Base-by-base conservation (phyloP, 2,113 vertebrate genomes). In the Hypocryptadius cinnamomeus region DNA sequence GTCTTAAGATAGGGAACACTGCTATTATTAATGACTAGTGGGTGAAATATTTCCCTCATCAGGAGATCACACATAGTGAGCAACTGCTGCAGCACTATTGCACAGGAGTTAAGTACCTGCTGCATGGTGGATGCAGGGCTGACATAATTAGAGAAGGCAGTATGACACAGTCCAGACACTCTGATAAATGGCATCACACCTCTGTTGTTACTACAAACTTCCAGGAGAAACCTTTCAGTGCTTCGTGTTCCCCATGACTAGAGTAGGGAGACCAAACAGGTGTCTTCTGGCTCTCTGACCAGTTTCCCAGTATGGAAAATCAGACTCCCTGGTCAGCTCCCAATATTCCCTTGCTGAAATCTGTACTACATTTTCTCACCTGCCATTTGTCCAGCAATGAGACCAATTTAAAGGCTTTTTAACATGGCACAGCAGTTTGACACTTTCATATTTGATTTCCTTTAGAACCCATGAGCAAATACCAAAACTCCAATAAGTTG, bases 211-310 rank as follows among this genome's bases (percentile, higher is more conserved):
- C 47, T 11, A 74, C 24, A 50, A 54, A 87, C 17, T 37, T 78
- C 31, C 57, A 19, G 7, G 5, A 54, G 19, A 63, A 87, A 63
- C 22, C 20, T 64, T 83, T 56, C 44, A 33, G 16, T 17, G 50
- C 31, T 50, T 57, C 2, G 8, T 40, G 73, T 48, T 84, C 20
- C 31, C 35, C n/a, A 17, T 33, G 22, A 56, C 13, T 56, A 24
- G 51, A 56, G 37, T 6, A 60, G 25, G 11, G 45, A 89, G 19
- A 61, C 22, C 0, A 0, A 73, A 17, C 44, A 25, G 15, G 8
- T 69, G 64, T 69, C 63, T 63, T 77, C 57, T 48, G 28, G 30
- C 23, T 39, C 84, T 61, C 28, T 5, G 8, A 35, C 15, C 25
- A 44, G 27, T 56, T 64, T 35, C 27, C 57, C 39, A 50, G 13